Percentiles rank a stretch among this genome's conserved stretches.
Conservation (phyloP, 2,888 invertebrate species). For the Apotomis turbidana region DNA sequence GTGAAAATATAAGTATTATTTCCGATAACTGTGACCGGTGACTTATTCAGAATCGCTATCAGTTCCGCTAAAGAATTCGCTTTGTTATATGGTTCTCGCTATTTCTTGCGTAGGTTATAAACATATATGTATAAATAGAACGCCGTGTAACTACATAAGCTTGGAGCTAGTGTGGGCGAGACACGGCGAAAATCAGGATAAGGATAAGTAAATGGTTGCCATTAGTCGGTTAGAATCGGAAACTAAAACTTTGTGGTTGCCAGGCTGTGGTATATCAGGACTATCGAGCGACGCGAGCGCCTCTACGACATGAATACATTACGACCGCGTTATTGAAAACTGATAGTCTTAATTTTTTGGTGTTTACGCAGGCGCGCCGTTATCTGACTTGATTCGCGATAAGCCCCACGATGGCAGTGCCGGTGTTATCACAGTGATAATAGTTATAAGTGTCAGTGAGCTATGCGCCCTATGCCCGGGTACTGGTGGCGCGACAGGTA, state of each 20-base stretch:
- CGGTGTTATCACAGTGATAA: constrained; percentile 83
- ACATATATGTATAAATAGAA: constrained; percentile 26
- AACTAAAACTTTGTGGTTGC: constrained; percentile 50
- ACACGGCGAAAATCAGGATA: constrained; percentile 20
- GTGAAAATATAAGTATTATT: constrained; percentile 16
- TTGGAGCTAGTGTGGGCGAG: constrained; percentile 12
- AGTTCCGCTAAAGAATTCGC: constrained; percentile 23
- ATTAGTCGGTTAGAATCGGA: constrained; percentile 53
- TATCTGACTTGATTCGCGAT: constrained; percentile 80
- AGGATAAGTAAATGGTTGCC: constrained; percentile 47
- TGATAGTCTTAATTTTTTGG: constrained; percentile 63
- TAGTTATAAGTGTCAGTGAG: constrained; percentile 83
- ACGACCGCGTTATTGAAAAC: constrained; percentile 58
- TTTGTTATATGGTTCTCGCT: constrained; percentile 35
- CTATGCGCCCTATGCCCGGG: constrained; percentile 71
- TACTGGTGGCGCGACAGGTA: constrained; percentile 69
- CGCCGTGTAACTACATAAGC: constrained; percentile 8
- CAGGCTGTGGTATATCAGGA: constrained; percentile 11
- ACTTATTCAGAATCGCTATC: constrained; percentile 28
- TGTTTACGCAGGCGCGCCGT: constrained; percentile 69
- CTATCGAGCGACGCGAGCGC: constrained; percentile 6
- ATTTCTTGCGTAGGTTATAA: constrained; percentile 30
- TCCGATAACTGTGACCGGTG: constrained; percentile 22
- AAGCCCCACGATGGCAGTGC: constrained; percentile 74
- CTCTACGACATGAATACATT: constrained; percentile 34